A percentile compares a stretch with the other conserved stretches of the same genome.
These are phyloP conservation scores for Bicyclus anynana DNA, from an alignment of 1,140 invertebrate genomes.

Conservation along the genomic window DNA sequence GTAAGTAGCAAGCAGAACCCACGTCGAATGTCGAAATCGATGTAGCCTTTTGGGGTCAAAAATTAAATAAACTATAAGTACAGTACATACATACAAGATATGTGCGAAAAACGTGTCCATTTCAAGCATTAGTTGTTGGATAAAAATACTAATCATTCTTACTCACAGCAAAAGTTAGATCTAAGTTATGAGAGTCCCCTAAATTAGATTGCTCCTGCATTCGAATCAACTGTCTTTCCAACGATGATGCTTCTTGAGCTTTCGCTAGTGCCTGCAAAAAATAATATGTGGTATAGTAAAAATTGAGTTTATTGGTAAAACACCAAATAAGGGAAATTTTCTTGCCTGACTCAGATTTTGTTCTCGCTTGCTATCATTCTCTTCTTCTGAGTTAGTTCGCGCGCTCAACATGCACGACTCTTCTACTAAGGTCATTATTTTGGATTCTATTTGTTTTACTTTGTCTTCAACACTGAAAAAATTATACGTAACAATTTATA, in stretches of 20 bases:
- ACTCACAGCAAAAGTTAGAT: constrained; percentile 94
- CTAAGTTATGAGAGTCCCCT: constrained; percentile 93
- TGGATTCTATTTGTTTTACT: constrained; percentile 85
- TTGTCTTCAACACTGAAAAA: constrained; percentile 85
- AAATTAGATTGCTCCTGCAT: constrained; percentile 93
- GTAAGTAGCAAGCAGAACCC: too few species aligned
- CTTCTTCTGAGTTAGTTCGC: constrained; percentile 45
- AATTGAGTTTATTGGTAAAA: neutral
- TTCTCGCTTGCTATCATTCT: constrained; percentile 43
- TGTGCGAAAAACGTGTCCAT: too few species aligned
- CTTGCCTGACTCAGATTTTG: constrained; percentile 52
- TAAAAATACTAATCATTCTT: neutral
- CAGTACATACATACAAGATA: too few species aligned
- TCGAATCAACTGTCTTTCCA: constrained; percentile 92
- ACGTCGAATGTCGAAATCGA: too few species aligned
- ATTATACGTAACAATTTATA: too few species aligned
- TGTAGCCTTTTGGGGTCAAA: too few species aligned
- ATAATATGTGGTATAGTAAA: neutral
- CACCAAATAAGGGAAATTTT: neutral
- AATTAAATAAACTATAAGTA: too few species aligned
- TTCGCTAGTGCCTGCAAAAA: constrained; percentile 85
- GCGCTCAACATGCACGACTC: constrained; percentile 81
- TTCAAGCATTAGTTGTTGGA: too few species aligned
- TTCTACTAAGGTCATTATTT: constrained; percentile 85
- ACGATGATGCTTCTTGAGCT: constrained; percentile 96